A percentile compares a stretch with the other conserved stretches of the same genome.
phyloP scores from a whole-genome alignment of 23 tunicate genomes.

The Trididemnum nubilum region DNA sequence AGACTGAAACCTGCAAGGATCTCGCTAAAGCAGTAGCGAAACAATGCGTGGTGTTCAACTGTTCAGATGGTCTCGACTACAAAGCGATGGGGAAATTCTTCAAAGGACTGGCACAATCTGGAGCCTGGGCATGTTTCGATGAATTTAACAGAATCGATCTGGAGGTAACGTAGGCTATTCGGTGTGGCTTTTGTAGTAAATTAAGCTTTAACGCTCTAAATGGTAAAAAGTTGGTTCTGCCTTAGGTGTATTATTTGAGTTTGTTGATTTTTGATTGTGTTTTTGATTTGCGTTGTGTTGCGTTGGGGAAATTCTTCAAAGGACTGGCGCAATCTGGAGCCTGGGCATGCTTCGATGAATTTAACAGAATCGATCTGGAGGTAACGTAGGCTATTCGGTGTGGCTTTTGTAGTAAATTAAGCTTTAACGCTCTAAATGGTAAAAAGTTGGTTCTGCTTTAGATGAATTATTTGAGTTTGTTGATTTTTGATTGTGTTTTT shows the following conservation, averaged over 20 bases:
- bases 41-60: constrained; percentile 91
- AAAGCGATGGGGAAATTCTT: constrained; percentile 95
- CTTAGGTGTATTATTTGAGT: too few relatives aligned
- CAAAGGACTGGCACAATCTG: constrained; percentile 92
- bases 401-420: too few relatives aligned
- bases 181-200: too few relatives aligned
- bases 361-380: constrained; percentile 90
- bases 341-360: constrained; percentile 96
- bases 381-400: constrained; percentile 36
- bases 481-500: too few relatives aligned
- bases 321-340: constrained; percentile 96
- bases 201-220: too few relatives aligned
- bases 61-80: constrained; percentile 90
- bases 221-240: too few relatives aligned
- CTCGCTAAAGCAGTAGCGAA: constrained; percentile 92
- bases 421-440: too few relatives aligned
- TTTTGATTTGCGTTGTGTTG: too few relatives aligned
- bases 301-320: constrained; percentile 92
- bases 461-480: too few relatives aligned
- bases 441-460: too few relatives aligned
- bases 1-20: constrained; percentile 91
- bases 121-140: constrained; percentile 96
- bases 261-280: too few relatives aligned
- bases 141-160: constrained; percentile 90
- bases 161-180: constrained; percentile 60